Evolutionary conservation across 2,888 invertebrate species (phyloP), one percentile per base, ranked within the genome.

Genomic region (Hirtodrosophila histrioides): DNA sequence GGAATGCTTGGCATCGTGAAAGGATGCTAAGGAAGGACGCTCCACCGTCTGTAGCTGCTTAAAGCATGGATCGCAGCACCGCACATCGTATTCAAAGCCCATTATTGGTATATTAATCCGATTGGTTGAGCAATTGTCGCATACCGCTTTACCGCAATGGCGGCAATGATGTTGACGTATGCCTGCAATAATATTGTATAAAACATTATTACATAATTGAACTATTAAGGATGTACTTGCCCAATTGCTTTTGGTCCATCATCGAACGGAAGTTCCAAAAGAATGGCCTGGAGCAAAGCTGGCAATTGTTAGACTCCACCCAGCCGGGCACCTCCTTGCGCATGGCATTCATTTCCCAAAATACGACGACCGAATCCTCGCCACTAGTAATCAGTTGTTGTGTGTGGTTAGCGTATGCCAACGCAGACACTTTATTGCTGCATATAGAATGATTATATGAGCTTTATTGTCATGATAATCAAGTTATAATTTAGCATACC

Each of bases 181-280:
- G 8, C 92, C 91, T 91, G 24, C 4, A 56, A 0, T 12, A n/a
- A 12, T 27, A 45, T 11, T 48, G 12, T 3, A 61, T 44, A 45
- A 37, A 10, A 23, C 37, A 36, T 3, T 27, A 27, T 27, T 5
- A 6, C 5, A 27, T 27, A 27, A 27, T 27, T 5, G 8, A 54
- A 44, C 12, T 11, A n/a, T n/a, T 10, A 27, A 27, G 5, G 27
- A 27, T 27, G 0, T 11, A 60, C 63, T 73, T 66, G 93, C 94
- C 94, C 54, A 99, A 93, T 90, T 97, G 97, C 89, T 97, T 95
- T 92, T 97, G 97, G 92, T 99, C 98, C 96, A 99, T 98, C 99
- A 99, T 99, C 9, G 97, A 97, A 71, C 97, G 94, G 51, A 99
- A 94, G 92, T 99, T 99, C 99, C 99, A 99, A 92, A 99, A 99